Percentiles rank a stretch among this genome's conserved stretches.
Evolutionary conservation across 2,888 invertebrate species (phyloP).

Genomic region (Mystacides longicornis): DNA sequence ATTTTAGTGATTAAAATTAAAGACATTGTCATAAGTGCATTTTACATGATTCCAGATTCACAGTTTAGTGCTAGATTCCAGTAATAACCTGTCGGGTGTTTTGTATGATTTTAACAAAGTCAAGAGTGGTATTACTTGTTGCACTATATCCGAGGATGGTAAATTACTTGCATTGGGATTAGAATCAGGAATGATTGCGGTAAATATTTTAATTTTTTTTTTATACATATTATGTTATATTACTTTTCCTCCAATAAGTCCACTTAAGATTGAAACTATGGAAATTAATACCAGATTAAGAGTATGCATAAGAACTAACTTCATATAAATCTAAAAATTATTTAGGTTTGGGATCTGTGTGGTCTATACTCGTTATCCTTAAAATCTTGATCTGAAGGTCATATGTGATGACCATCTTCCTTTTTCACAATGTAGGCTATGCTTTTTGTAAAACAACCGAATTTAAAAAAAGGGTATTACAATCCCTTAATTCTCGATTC

Average conservation of each 20-base stretch:
- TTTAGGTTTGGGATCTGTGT: background rate
- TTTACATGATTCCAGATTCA: background rate
- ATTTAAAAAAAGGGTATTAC: no score
- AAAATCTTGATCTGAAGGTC: no score
- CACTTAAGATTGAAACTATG: no score
- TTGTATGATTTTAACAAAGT: slow-evolving; percentile 26
- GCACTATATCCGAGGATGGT: slow-evolving; percentile 48
- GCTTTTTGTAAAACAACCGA: no score
- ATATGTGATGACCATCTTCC: no score
- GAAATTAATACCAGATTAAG: no score
- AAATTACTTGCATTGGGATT: slow-evolving; percentile 56
- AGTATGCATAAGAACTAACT: no score
- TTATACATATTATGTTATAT: background rate
- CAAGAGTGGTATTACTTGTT: slow-evolving; percentile 36
- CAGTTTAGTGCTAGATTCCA: background rate
- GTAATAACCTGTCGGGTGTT: background rate
- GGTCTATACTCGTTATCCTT: no score
- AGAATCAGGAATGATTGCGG: slow-evolving; percentile 54
- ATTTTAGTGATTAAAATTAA: no score
- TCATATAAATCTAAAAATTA: background rate
- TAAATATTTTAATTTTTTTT: slow-evolving; percentile 34
- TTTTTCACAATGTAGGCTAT: no score
- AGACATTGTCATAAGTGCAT: no score
- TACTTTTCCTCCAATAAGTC: background rate
- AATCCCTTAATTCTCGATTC: no score